A percentile compares a stretch with the other conserved stretches of the same genome.
phyloP scores from a whole-genome alignment of 1,140 invertebrate genomes.

The Planococcus citri region DNA sequence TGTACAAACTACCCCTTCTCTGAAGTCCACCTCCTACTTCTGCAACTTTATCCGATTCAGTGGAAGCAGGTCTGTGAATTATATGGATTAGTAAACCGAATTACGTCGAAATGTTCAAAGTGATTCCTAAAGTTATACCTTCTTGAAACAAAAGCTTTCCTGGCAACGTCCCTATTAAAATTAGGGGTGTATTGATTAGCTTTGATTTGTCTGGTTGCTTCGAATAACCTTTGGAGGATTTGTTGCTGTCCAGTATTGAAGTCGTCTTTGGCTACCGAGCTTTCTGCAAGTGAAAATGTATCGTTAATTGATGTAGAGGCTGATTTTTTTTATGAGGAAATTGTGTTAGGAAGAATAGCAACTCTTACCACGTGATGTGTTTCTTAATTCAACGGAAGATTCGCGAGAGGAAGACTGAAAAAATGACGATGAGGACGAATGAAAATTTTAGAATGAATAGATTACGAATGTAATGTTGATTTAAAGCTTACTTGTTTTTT shows the following conservation, averaged over 20 bases:
- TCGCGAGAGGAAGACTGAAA: neutral
- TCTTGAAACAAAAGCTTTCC: neutral
- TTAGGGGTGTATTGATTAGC: neutral
- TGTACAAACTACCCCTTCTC: conserved; percentile 45
- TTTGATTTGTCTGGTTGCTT: neutral
- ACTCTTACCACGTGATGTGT: neutral
- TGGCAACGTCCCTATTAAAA: conserved; percentile 28
- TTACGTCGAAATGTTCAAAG: neutral
- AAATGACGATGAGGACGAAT: neutral
- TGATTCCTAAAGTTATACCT: neutral
- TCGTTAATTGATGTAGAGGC: neutral
- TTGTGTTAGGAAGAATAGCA: neutral
- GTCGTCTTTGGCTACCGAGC: neutral
- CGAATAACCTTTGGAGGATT: neutral
- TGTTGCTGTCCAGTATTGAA: neutral
- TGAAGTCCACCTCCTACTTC: conserved; percentile 26
- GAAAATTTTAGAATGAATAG: neutral
- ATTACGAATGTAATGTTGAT: no score
- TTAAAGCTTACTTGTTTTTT: neutral
- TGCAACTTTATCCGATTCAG: conserved; percentile 28
- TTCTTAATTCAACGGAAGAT: neutral
- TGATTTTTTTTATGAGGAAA: neutral
- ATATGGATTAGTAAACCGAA: neutral
- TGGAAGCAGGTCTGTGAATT: conserved; percentile 29
- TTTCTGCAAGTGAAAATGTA: neutral